Evolutionary conservation across 2,797 vertebrate species (phyloP).

Genomic region (Erpetoichthys calabaricus): DNA sequence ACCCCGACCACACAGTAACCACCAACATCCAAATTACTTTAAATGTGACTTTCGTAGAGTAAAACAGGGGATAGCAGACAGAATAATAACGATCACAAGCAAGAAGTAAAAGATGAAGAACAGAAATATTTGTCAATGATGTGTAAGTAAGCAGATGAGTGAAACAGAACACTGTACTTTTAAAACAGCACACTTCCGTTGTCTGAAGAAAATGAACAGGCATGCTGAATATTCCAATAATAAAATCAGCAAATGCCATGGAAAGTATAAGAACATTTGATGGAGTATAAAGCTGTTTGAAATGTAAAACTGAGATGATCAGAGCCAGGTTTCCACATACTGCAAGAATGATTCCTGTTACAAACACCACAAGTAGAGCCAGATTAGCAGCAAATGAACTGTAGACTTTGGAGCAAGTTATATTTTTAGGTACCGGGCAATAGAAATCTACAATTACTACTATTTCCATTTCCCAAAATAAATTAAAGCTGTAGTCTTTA

Average conservation of each 20-base stretch:
- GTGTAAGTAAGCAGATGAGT: conserved; percentile 24
- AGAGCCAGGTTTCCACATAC: conserved; percentile 24
- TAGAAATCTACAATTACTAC: too few relatives aligned
- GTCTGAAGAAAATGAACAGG: conserved; percentile 21
- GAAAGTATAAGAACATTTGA: conserved; percentile 17
- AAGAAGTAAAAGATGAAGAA: conserved; percentile 23
- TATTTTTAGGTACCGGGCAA: too few relatives aligned
- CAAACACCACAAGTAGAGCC: too few relatives aligned
- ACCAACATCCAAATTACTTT: too few relatives aligned
- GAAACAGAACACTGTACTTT: conserved; percentile 22
- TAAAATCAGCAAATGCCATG: conserved; percentile 20
- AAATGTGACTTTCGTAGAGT: conserved; percentile 17
- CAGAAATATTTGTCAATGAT: conserved; percentile 18
- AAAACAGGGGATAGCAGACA: conserved; percentile 24
- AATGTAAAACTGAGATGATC: conserved; percentile 12
- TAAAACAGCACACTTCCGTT: conserved; percentile 27
- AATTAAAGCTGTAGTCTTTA: too few relatives aligned
- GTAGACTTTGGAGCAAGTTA: too few relatives aligned
- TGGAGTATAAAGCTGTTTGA: conserved; percentile 14
- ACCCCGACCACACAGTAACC: too few relatives aligned
- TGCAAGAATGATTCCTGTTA: conserved; percentile 15
- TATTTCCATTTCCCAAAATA: too few relatives aligned
- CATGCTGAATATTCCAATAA: conserved; percentile 24
- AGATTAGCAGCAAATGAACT: too few relatives aligned
- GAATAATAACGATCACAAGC: conserved; percentile 25